Evolutionary conservation across 2,113 vertebrate species (phyloP).

Genomic region (Eolophus roseicapilla): DNA sequence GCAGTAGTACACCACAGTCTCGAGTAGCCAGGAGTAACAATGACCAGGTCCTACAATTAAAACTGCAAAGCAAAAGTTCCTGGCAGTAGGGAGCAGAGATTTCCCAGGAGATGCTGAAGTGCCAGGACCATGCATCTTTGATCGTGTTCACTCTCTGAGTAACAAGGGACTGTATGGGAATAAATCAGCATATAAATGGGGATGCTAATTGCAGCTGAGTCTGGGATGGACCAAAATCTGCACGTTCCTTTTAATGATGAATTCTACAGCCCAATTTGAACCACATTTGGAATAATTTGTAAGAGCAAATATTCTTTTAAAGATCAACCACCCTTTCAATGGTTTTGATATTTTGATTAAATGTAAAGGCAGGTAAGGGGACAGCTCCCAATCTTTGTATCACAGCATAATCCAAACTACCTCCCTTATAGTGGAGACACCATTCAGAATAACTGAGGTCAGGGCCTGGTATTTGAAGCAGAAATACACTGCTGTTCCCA

Average conservation of each 20-base stretch:
- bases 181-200: constrained; percentile 5
- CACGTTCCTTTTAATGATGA: not conserved
- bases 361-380: not conserved
- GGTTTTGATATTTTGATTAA: not conserved
- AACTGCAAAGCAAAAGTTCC: not conserved
- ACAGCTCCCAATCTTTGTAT: not conserved
- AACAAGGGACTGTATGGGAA: not conserved
- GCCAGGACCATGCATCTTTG: not conserved
- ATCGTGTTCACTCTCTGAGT: not conserved
- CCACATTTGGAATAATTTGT: not conserved
- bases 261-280: not conserved
- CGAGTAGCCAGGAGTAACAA: not conserved
- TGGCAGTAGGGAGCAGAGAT: not conserved
- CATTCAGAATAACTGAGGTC: not conserved
- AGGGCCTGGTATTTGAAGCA: not conserved
- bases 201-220: not conserved
- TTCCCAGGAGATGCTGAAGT: not conserved
- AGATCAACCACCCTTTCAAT: not conserved
- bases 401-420: not conserved
- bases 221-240: not conserved
- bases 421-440: not conserved
- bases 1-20: rapidly evolving
- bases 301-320: not conserved
- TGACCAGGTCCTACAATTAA: not conserved
- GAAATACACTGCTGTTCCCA: not conserved